phyloP scores from a whole-genome alignment of 1,140 invertebrate species.

The Pollicipes pollicipes region DNA sequence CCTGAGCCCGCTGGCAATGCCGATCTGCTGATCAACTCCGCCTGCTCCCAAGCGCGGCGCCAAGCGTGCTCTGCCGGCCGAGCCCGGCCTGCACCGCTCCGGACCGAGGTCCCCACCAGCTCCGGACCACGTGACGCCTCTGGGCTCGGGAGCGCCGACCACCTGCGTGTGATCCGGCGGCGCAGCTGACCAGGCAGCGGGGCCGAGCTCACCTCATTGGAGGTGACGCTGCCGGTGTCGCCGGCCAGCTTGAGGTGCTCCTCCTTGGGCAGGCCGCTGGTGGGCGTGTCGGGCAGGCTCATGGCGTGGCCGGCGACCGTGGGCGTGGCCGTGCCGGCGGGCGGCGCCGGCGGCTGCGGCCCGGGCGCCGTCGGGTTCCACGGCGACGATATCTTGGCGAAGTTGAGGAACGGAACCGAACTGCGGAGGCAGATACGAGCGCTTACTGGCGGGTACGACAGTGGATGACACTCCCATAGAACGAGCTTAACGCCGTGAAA shows the following conservation, averaged over 20 bases:
- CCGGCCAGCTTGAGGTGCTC: not conserved
- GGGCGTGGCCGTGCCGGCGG: not conserved
- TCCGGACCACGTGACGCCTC: no score
- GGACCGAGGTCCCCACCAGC: conserved; percentile 30
- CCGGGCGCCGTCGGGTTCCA: not conserved
- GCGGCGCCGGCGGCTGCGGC: not conserved
- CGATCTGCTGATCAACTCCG: no score
- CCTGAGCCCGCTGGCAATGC: no score
- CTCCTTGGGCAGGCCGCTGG: not conserved
- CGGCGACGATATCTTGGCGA: conserved; percentile 6
- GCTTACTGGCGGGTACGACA: no score
- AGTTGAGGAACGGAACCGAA: not conserved
- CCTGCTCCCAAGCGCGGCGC: no score
- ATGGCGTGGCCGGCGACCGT: not conserved
- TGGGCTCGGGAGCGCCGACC: no score
- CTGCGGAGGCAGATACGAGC: not conserved
- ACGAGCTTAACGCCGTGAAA: no score
- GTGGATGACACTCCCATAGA: no score
- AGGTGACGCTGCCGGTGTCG: conserved; percentile 1
- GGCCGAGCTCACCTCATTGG: not conserved
- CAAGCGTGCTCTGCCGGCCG: no score
- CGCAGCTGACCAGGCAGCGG: no score
- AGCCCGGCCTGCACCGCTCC: no score
- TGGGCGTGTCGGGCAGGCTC: not conserved
- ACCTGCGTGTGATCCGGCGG: no score